Evolutionary conservation across 2,888 invertebrate species (phyloP).

Genomic region (Galerucella nymphaeae): DNA sequence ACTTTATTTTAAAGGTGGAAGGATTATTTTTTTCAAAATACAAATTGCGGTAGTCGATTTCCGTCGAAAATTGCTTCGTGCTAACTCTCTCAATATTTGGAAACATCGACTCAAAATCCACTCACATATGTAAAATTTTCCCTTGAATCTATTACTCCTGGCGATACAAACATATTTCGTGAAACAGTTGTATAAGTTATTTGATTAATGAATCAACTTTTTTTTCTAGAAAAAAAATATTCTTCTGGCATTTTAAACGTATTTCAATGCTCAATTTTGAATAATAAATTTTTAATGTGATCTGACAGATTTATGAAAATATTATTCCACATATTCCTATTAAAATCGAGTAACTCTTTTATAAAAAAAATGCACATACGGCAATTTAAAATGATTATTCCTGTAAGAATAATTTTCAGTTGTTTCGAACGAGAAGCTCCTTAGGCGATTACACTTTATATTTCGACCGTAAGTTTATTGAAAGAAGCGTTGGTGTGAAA

Average conservation of each 20-base stretch:
- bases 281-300: background rate
- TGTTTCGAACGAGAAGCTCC: constrained; percentile 19
- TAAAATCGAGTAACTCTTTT: background rate
- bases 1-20: no score
- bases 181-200: no score
- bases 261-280: background rate
- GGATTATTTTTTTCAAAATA: no score
- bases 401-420: constrained; percentile 3
- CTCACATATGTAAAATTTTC: no score
- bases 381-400: constrained; percentile 9
- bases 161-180: no score
- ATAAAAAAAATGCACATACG: background rate
- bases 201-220: no score
- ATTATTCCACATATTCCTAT: background rate
- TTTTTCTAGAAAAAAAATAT: no score
- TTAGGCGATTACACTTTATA: constrained; percentile 26
- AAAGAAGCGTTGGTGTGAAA: background rate
- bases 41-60: no score
- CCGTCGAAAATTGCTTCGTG: no score
- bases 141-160: no score
- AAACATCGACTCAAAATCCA: no score
- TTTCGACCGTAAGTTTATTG: background rate
- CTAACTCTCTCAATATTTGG: no score
- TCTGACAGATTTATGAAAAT: constrained; percentile 11
- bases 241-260: background rate